A percentile compares a stretch with the other conserved stretches of the same genome.
Conservation (phyloP, 2,888 invertebrate species). For the Drepanosiphum platanoidis region DNA sequence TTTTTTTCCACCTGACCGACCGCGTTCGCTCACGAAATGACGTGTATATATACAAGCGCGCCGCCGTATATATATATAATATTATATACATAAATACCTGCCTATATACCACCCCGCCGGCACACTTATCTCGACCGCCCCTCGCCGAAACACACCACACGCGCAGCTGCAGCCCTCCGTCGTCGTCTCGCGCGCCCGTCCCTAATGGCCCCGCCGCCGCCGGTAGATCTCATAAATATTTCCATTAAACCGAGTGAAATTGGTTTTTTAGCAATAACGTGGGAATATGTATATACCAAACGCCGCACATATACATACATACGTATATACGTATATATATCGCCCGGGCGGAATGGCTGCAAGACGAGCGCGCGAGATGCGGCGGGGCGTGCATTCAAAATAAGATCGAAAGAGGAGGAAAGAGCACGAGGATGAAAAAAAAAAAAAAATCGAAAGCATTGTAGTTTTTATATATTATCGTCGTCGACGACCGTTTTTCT, state of each 20-base stretch:
- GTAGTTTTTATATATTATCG: constrained; percentile 51
- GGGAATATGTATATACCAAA: constrained; percentile 1
- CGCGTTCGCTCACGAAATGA: constrained; percentile 46
- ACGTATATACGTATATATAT: constrained; percentile 21
- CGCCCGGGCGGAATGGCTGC: background rate
- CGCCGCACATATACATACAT: background rate
- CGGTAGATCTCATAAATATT: constrained; percentile 62
- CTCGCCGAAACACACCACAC: background rate
- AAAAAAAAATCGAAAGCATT: constrained; percentile 59
- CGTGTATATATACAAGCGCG: constrained; percentile 25
- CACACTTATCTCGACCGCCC: background rate
- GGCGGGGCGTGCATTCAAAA: constrained; percentile 42
- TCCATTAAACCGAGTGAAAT: constrained; percentile 62
- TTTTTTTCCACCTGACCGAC: constrained; percentile 50
- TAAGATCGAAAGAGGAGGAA: constrained; percentile 21
- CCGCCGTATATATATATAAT: background rate
- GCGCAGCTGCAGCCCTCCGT: background rate
- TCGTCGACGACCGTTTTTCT: constrained; percentile 44
- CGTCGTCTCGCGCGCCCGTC: background rate
- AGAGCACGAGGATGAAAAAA: no score
- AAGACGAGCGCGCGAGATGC: constrained; percentile 11
- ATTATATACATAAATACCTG: background rate
- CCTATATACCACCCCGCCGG: background rate
- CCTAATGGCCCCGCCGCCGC: constrained; percentile 55
- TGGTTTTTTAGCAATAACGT: constrained; percentile 61